Percentiles rank a stretch among this genome's conserved stretches.
Conservation (phyloP, 2,113 vertebrate genomes). For the Elachura formosa region DNA sequence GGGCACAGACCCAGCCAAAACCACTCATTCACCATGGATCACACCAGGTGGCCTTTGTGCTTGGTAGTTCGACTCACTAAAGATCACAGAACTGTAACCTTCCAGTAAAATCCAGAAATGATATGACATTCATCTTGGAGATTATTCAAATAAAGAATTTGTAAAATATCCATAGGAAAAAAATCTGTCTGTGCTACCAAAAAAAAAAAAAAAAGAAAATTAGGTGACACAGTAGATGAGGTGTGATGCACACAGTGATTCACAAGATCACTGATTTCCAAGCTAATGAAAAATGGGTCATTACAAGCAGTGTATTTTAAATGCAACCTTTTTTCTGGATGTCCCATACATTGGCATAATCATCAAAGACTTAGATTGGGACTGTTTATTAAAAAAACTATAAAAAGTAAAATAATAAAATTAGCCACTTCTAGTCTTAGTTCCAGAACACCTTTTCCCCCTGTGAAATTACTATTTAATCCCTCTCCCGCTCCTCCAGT, state of each 20-base stretch:
- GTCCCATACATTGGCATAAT: neutral
- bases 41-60: accelerated
- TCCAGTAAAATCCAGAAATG: neutral
- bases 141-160: neutral
- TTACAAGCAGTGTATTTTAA: neutral
- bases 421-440: neutral
- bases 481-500: neutral
- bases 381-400: neutral
- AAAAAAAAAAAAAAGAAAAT: neutral
- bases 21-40: accelerated
- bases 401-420: neutral
- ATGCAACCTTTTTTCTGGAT: neutral
- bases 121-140: accelerated
- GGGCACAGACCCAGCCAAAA: neutral
- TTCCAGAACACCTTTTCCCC: neutral
- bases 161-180: neutral
- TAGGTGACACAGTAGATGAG: neutral
- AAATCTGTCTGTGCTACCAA: accelerated
- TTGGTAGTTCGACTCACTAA: accelerated
- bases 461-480: neutral
- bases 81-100: neutral
- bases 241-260: neutral
- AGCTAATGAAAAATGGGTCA: neutral
- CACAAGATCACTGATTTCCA: neutral
- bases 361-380: neutral